Evolutionary conservation across 2,888 invertebrate species (phyloP), one percentile per base, ranked within the genome.

Genomic region (Coelinius sp.): DNA sequence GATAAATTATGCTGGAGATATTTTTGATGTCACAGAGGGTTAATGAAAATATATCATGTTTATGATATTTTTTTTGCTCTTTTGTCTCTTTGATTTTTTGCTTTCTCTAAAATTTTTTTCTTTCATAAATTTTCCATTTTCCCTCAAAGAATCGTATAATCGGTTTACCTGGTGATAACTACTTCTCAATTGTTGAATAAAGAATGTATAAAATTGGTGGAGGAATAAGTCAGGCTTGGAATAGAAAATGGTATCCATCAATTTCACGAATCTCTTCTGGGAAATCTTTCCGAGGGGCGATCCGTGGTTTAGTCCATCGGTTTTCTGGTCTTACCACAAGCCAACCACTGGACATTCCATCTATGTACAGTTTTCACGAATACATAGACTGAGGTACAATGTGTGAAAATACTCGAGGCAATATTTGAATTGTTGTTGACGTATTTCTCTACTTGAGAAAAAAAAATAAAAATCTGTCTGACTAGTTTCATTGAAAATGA

Each of bases 221-320:
- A 25, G 49, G 17, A 24, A 8, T 22, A 68, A 44, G 59, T 56
- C 56, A 68, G 49, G 25, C 41, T 53, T 24, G 68, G 22, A 68
- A 68, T 44, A 68, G 56, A 49, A 66, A 69, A 74, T 74, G 52
- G 74, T 68, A n/a, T 67, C 66, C 53, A 67, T 66, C 44, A 46
- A 56, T 68, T 68, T 71, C 35, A 24, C 53, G 71, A 67, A 76
- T 75, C 76, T 75, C 79, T 79, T 76, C 71, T 73, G 73, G 76
- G 76, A 74, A 74, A 80, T 78, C 71, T 73, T 68, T 46, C 63
- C 53, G 44, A 7, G 38, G 53, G 25, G 53, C 24, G 38, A 38
- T 41, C 38, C 41, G 63, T 63, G 63, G 63, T 63, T 63, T 41
- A 63, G 63, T 38, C 41, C 22, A 41, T 63, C 41, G 31, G 22